Conservation (phyloP, 2,888 invertebrate genomes). For the Keiferia lycopersicella region DNA sequence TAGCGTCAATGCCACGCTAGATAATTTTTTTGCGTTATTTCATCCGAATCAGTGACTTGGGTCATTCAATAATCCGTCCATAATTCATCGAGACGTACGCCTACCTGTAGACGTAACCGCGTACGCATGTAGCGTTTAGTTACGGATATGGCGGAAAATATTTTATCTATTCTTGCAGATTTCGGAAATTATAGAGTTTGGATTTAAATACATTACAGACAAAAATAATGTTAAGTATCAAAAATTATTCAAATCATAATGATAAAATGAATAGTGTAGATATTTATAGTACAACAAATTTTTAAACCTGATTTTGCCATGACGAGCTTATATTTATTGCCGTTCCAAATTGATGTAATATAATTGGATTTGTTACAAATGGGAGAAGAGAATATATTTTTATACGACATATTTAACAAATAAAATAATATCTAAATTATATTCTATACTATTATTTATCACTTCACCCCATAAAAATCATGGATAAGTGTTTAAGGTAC, state of each 20-base stretch:
- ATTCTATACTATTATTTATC: background rate
- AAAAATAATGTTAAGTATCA: too few species aligned
- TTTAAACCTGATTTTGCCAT: background rate
- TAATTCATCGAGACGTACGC: background rate
- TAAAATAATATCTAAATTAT: constrained; percentile 11
- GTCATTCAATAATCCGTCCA: background rate
- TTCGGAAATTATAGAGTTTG: too few species aligned
- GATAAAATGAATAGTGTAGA: too few species aligned
- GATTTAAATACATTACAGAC: too few species aligned
- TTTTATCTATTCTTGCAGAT: too few species aligned
- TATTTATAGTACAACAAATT: too few species aligned
- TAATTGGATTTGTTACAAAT: background rate
- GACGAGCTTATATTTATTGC: constrained; percentile 7
- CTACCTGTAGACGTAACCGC: too few species aligned
- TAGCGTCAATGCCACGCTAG: constrained; percentile 5
- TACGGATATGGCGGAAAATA: too few species aligned
- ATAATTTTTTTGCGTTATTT: background rate
- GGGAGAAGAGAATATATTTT: constrained; percentile 30
- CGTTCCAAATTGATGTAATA: background rate
- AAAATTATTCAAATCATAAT: too few species aligned
- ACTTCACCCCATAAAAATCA: background rate
- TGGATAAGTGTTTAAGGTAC: background rate
- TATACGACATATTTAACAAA: constrained; percentile 23
- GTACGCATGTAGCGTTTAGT: too few species aligned
- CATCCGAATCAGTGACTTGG: background rate